phyloP scores from a whole-genome alignment of 2,797 vertebrate species.

The Sylvia borin region DNA sequence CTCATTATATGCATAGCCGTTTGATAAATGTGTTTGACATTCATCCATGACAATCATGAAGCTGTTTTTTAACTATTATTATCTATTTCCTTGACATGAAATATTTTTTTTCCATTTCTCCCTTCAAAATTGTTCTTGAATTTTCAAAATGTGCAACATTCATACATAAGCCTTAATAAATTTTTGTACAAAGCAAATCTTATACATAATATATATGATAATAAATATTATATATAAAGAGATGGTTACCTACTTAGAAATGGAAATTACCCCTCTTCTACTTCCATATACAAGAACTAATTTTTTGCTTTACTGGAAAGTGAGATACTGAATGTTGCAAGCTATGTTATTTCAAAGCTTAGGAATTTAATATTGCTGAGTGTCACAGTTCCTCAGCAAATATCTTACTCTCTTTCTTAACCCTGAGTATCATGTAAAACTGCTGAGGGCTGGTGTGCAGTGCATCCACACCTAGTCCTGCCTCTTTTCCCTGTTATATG shows the following conservation, averaged over 20 bases:
- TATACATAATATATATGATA: background rate
- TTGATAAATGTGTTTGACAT: background rate
- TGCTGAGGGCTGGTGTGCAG: fast-evolving
- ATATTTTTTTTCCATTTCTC: background rate
- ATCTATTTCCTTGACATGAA: background rate
- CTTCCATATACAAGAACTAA: background rate
- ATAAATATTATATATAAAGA: background rate
- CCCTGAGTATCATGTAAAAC: background rate
- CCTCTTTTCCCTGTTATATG: background rate
- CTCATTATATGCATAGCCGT: background rate
- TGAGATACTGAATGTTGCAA: background rate
- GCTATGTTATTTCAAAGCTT: background rate
- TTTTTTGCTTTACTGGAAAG: background rate
- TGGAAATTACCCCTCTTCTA: background rate
- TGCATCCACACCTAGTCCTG: background rate
- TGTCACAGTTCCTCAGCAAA: background rate
- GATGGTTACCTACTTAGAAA: background rate
- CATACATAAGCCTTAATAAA: slow-evolving; percentile 22
- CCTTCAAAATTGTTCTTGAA: background rate
- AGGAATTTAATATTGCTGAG: background rate
- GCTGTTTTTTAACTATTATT: background rate
- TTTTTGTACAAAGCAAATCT: background rate
- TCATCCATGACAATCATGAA: background rate
- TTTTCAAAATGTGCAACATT: background rate
- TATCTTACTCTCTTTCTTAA: background rate